Base-by-base conservation (phyloP, 2,113 vertebrate species). In the Tautogolabrus adspersus region DNA sequence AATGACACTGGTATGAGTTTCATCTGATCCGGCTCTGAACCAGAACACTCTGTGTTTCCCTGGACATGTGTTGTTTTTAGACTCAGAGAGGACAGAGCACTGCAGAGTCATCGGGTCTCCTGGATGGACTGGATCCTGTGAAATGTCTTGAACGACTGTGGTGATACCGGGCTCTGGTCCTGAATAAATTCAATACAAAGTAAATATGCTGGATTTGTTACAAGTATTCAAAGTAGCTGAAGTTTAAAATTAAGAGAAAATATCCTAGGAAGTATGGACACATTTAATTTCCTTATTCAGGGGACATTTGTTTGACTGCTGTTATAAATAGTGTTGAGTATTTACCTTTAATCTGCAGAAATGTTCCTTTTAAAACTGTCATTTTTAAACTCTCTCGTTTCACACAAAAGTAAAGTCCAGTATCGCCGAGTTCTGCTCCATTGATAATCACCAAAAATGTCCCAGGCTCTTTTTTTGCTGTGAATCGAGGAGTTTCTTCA, bases 271-370 rank as follows among this genome's bases (percentile, higher is more conserved):
- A 6, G 30, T 6, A 34, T 34, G 3, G 30, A 34, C 3, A 34
- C 6, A 6, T 34, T 4, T 26, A 2, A 34, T 34, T 34, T 34
- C 30, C 30, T 34, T 34, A 34, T 34, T 34, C 4, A 6, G 30
- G 30, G 30, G 30, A 34, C 30, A 34, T 34, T 34, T 34, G 30
- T 4, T 34, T 3, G 0, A 6, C n/a, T n/a, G n/a, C 30, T 6
- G 30, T 34, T 3, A 34, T 6, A 34, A 34, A 34, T 34, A 3
- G 30, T 34, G 30, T 34, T 34, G 30, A 34, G 30, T 34, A 34
- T 34, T 34, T 86, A 90, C 88, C 88, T 72, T 47, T 75, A 18
- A 89, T 42, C 0, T 34, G 65, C 9, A 89, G 55, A 75, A 82
- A 63, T 42, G n/a, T 52, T 72, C 54, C 69, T 0, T 30, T 66